Evolutionary conservation across 2,888 invertebrate species (phyloP).

Genomic region (Meiosimyza decipiens): DNA sequence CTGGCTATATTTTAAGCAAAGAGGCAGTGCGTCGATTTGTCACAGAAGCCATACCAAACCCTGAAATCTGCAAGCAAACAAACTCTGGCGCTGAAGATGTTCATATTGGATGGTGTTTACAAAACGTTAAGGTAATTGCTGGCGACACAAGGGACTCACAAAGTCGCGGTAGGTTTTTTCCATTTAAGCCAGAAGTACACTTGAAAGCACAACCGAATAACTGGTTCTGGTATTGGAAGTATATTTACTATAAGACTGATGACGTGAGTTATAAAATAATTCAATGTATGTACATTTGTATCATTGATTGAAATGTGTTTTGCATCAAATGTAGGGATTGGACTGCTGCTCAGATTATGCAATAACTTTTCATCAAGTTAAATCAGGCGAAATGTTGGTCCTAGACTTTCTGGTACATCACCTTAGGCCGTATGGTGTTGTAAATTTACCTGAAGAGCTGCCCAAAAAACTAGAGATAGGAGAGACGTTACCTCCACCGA

Average conservation of each 20-base stretch:
- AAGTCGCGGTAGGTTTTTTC: conserved; percentile 93
- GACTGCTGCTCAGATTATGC: conserved; percentile 93
- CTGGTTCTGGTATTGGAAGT: conserved; percentile 95
- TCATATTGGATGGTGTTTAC: conserved; percentile 78
- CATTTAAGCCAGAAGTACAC: conserved; percentile 94
- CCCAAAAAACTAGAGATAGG: conserved; percentile 56
- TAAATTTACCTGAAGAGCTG: conserved; percentile 56
- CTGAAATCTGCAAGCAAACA: conserved; percentile 68
- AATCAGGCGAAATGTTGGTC: conserved; percentile 94
- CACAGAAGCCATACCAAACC: conserved; percentile 77
- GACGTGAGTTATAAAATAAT: conserved; percentile 67
- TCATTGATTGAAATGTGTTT: not conserved
- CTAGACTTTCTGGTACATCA: conserved; percentile 96
- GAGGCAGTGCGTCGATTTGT: conserved; percentile 85
- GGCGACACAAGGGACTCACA: conserved; percentile 89
- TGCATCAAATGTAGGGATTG: conserved; percentile 54
- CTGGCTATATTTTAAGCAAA: conserved; percentile 94
- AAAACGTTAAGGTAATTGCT: conserved; percentile 85
- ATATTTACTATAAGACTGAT: conserved; percentile 91
- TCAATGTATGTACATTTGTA: too few relatives aligned
- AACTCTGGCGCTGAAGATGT: conserved; percentile 67
- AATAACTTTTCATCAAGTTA: conserved; percentile 94
- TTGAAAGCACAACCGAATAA: conserved; percentile 86
- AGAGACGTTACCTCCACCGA: conserved; percentile 52
- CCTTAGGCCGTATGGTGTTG: conserved; percentile 80